Base-by-base conservation (phyloP, 2,113 vertebrate species). In the Ginglymostoma cirratum region DNA sequence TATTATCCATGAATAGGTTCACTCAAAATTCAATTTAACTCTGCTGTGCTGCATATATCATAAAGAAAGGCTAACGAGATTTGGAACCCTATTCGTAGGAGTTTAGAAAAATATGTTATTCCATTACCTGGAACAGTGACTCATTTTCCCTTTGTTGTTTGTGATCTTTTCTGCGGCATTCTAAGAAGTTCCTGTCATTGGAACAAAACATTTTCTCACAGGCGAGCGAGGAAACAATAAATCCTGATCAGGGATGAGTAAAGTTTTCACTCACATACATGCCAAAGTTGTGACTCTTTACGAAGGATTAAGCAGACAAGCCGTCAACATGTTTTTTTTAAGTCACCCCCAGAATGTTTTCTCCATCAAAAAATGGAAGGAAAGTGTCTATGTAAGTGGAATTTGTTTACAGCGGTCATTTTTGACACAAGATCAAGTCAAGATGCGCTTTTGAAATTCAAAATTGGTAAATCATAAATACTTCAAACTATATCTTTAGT, bases 91-190 rank as follows among this genome's bases (percentile, higher is more conserved):
- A 55, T 55, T 89, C 12, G 52, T 89, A 52, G 86, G 86, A 89
- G 86, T 89, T 87, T 89, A 89, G 48, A 61, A 61, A 15, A 34
- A 30, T 30, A 34, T 89, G 12, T 89, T 83, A 83, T 83, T 83
- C n/a, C 78, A 83, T 42, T 55, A 52, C 86, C 86, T 66, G 66
- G 92, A 94, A 67, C 19, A 67, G 12, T 94, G 92, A 94, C 92
- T 94, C 92, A 94, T 69, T 94, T 67, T 38, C 34, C 30, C 34
- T 38, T 69, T 67, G n/a, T 69, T 19, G 30, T 42, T 94, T 69
- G 38, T 24, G 17, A n/a, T 66, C 55, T 67, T 15, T 42, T 45
- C 65, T 94, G 92, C 19, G 30, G 92, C 65, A 94, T 94, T 94
- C n/a, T 89, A 10, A 92, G 34, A 61, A 5, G 65, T 14, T 92